These are phyloP conservation scores for Hyperoodon ampullatus DNA, from an alignment of 2,113 vertebrate species.

Conservation along the genomic window DNA sequence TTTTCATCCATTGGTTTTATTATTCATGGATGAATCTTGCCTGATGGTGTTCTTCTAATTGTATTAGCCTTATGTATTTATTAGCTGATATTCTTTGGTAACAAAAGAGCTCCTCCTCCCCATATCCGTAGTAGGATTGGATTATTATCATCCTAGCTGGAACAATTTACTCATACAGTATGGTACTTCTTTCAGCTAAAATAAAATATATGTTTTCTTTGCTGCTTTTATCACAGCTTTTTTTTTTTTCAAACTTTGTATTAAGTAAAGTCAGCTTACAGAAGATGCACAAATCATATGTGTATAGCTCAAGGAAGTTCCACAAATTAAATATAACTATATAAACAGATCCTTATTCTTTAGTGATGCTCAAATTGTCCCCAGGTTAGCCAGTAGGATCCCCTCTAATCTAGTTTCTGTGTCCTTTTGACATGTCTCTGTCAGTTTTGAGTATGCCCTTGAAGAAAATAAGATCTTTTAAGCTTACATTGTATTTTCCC, in stretches of 20 bases:
- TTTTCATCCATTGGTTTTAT: not conserved
- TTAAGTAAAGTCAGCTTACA: not conserved
- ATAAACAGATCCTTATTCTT: slow-evolving; percentile 4
- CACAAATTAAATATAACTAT: not conserved
- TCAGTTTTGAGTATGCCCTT: not conserved
- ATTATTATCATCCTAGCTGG: not conserved
- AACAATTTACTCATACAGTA: not conserved
- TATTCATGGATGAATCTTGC: not conserved
- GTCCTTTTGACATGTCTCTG: not conserved
- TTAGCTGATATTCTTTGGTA: not conserved
- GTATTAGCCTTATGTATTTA: not conserved
- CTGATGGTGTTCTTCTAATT: not conserved
- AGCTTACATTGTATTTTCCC: not conserved
- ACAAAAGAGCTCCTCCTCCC: not conserved
- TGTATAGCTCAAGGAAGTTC: not conserved
- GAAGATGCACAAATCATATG: not conserved
- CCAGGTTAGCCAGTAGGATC: not conserved
- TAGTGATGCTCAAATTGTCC: not conserved
- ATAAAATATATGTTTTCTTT: not conserved
- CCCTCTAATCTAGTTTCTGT: not conserved
- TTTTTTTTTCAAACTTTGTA: not conserved
- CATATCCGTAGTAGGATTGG: not conserved
- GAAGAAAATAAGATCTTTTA: not conserved
- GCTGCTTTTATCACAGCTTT: not conserved
- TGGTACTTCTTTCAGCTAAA: slow-evolving; percentile 2